These are phyloP conservation scores for Geopemphigus sp. DNA, from an alignment of 1,140 invertebrate genomes.

Conservation along the genomic window DNA sequence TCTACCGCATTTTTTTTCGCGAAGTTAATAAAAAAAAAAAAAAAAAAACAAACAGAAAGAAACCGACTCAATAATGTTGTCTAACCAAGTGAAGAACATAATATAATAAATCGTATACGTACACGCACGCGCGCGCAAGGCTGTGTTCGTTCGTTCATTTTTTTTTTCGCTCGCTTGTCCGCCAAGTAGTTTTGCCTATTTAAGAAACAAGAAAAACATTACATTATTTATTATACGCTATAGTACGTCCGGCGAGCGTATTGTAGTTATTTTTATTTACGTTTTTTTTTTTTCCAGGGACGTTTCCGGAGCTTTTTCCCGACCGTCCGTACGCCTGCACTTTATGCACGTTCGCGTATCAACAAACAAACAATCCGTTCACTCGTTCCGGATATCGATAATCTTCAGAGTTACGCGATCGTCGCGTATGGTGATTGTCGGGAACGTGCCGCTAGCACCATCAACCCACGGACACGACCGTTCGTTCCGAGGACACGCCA, in stretches of 20 bases:
- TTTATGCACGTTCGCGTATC: neutral
- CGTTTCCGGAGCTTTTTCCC: slow-evolving; percentile 12
- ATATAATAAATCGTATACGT: slow-evolving; percentile 11
- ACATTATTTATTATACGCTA: neutral
- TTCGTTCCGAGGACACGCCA: no score
- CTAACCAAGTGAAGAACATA: slow-evolving; percentile 39
- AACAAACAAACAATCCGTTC: no score
- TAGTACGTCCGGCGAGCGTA: neutral
- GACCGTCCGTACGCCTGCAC: neutral
- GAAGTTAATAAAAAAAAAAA: slow-evolving; percentile 8
- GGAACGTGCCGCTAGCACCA: no score
- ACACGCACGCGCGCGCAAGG: neutral
- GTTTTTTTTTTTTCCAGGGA: slow-evolving; percentile 4
- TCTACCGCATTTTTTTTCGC: slow-evolving; percentile 19
- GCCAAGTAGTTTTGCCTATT: slow-evolving; percentile 20
- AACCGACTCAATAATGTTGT: slow-evolving; percentile 34
- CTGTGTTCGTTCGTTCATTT: neutral
- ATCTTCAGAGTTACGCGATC: no score
- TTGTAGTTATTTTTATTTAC: neutral
- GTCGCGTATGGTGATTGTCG: no score
- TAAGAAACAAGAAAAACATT: slow-evolving; percentile 22
- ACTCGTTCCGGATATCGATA: no score
- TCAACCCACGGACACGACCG: no score
- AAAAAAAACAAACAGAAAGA: neutral
- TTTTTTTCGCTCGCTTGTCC: slow-evolving; percentile 3